Evolutionary conservation across 2,888 invertebrate species (phyloP), one percentile per base, ranked within the genome.

Genomic region (Frankliniella fusca): DNA sequence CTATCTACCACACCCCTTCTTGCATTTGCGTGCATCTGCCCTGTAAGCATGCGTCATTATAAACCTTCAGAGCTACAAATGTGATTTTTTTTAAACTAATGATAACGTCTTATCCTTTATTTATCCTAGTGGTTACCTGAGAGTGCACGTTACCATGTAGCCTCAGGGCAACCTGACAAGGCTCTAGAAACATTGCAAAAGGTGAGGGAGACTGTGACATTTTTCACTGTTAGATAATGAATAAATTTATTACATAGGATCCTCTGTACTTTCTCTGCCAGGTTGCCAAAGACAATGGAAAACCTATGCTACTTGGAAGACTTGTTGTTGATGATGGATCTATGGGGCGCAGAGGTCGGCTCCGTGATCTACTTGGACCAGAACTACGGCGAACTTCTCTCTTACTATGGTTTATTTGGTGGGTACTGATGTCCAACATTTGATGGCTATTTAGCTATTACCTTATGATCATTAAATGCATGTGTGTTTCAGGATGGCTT

Each of bases 351-450:
- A 90, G 93, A 81, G 94, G 94, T 8, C 90, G 93, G 81, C 89
- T 94, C 81, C 90, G 90, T 85, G 94, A 94, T 86, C 89, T 96
- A 11, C 89, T 95, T 15, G 92, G 95, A 84, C 94, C 95, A 20
- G 95, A 95, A 84, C 90, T 97, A 84, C 90, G 95, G 86, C 91
- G 92, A 84, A 97, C 97, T 5, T 97, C 97, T 18, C 87, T 97
- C 38, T 89, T 97, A 27, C 90, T 98, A 3, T 97, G 97, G 97
- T 93, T 97, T 85, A 97, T 98, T 86, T 98, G 97, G 97, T 95
- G 89, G 87, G 88, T 85, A 65, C 48, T 11, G 65, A 61, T 80
- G 50, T 54, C 28, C 70, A 65, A 83, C 27, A 80, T 80, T 50
- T 50, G 18, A 80, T n/a, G 9, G 28, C 48, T 80, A 76, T 23